Evolutionary conservation across 2,888 invertebrate species (phyloP).

Genomic region (Marronus borbonicus): DNA sequence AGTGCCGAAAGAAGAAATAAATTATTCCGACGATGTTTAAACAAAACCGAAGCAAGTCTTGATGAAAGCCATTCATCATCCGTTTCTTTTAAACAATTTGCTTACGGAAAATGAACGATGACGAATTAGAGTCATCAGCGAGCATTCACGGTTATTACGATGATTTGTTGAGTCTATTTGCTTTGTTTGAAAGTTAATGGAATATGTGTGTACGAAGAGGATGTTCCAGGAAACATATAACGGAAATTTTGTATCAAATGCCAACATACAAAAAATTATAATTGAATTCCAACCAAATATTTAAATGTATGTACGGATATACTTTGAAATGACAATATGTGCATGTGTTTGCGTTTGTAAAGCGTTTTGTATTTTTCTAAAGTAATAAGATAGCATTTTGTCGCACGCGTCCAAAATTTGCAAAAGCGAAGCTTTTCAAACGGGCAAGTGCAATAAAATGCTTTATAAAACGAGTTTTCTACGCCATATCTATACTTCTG

Average conservation of each 20-base stretch:
- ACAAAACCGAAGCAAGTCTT: not conserved
- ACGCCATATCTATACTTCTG: no score
- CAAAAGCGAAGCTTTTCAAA: no score
- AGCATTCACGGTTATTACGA: not conserved
- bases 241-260: not conserved
- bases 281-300: not conserved
- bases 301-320: not conserved
- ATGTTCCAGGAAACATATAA: not conserved
- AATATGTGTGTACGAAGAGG: not conserved
- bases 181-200: not conserved
- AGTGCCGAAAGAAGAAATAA: not conserved
- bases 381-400: no score
- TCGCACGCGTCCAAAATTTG: no score
- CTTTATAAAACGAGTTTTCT: no score
- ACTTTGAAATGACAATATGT: not conserved
- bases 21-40: conserved; percentile 7
- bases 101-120: conserved; percentile 21
- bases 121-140: not conserved
- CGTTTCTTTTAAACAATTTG: conserved; percentile 16
- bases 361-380: no score
- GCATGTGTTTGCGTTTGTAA: not conserved
- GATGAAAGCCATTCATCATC: conserved; percentile 1
- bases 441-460: no score
- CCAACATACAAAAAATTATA: not conserved
- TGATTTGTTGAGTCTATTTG: conserved; percentile 2